Base-by-base conservation (phyloP, 2,113 vertebrate genomes). In the Gnathonemus echidnorhynchus region DNA sequence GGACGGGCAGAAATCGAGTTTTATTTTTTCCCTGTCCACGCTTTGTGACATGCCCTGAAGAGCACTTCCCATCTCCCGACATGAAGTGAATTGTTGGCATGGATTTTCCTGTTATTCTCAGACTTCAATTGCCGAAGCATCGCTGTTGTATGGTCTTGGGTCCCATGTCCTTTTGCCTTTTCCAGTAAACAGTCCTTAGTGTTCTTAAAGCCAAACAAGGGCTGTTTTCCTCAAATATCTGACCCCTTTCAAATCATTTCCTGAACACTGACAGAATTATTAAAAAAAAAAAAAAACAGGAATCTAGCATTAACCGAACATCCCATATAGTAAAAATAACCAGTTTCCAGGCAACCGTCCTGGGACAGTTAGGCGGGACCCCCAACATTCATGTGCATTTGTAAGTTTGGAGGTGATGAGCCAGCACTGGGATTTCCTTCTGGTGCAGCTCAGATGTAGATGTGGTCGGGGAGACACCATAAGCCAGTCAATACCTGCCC, bases 151-250 rank as follows among this genome's bases (percentile, higher is more conserved):
- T 70, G 27, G 42, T 15, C 7, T 35, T 52, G 27, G 52, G 11
- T 62, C 45, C 24, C 19, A n/a, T 19, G 86, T 74, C 89, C 89
- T 89, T 91, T 74, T 21, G 5, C 42, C 17, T 62, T 90, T 39
- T 74, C 45, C 35, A 48, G 77, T 88, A 90, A 89, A 89, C 45
- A 31, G 85, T 62, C n/a, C 10, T 88, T 83, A 85, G 74, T 83
- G 84, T 87, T 88, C 27, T 42, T 62, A 83, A 90, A 88, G 39
- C 62, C 88, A 88, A 90, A 91, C 87, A 86, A 88, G 45, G 45
- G 8, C 53, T 53, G 56, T 85, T 90, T 88, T 52, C 45, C 42
- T 66, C 66, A 27, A 31, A 53, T 35, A 89, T 58, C 17, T 89
- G 49, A 88, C 52, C 49, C 86, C 50, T 53, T 70, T 56, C 48